Percentiles rank a stretch among this genome's conserved stretches.
Evolutionary conservation across 92 coral and sea anemone genomes (phyloP).

Genomic region (Parazoanthus atlanticus): DNA sequence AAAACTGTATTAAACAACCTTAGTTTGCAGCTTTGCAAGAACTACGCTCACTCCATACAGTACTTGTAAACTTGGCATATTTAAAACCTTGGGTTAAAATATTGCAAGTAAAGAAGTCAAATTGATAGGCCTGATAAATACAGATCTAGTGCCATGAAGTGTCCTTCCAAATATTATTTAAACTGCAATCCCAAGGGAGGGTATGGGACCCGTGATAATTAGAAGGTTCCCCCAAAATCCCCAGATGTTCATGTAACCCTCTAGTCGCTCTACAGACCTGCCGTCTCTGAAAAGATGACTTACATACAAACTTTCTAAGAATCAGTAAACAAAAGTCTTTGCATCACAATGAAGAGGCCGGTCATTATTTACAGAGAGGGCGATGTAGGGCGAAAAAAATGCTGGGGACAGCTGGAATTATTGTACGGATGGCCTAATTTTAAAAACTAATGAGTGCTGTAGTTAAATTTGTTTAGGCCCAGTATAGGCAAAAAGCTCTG

Average conservation of each 20-base stretch:
- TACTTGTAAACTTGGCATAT: background rate
- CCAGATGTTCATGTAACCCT: background rate
- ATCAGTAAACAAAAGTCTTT: background rate
- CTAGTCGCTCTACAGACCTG: background rate
- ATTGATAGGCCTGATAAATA: too few relatives aligned
- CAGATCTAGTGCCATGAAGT: too few relatives aligned
- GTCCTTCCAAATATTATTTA: too few relatives aligned
- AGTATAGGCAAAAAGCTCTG: too few relatives aligned
- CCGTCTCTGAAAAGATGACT: too few relatives aligned
- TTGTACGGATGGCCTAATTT: background rate
- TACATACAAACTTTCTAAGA: too few relatives aligned
- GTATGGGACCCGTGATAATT: background rate
- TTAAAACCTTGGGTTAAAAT: background rate
- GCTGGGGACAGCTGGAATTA: background rate
- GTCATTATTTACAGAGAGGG: background rate
- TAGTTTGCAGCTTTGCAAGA: background rate
- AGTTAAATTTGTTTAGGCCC: too few relatives aligned
- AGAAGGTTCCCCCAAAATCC: background rate
- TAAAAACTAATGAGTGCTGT: too few relatives aligned
- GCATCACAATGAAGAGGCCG: too few relatives aligned
- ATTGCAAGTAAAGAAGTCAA: background rate
- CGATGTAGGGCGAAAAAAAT: too few relatives aligned
- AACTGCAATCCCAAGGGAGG: background rate
- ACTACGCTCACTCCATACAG: background rate
- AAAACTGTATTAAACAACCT: too few relatives aligned